Conservation (phyloP, 2,113 vertebrate genomes). For the Hippocampus zosterae region DNA sequence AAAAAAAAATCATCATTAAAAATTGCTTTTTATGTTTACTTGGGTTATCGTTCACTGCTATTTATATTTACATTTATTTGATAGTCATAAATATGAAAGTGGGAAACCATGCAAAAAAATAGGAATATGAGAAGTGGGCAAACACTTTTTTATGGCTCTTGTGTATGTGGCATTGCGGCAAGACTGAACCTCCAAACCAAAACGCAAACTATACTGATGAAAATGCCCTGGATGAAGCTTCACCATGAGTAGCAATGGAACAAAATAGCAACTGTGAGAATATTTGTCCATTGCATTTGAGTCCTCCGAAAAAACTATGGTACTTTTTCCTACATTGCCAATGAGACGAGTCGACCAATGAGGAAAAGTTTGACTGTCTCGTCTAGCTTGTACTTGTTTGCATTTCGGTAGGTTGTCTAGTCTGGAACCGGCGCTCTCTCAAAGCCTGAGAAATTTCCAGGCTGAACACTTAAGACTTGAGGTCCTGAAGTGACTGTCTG, state of each 20-base stretch:
- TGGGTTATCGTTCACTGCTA: no score
- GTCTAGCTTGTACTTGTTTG: conserved; percentile 24
- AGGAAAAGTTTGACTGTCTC: conserved; percentile 28
- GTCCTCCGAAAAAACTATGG: background rate
- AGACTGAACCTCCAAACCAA: no score
- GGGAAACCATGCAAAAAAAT: no score
- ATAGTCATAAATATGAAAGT: no score
- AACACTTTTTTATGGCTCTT: no score
- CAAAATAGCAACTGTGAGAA: background rate
- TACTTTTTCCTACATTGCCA: background rate
- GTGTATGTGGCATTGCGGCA: no score
- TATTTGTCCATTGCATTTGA: background rate
- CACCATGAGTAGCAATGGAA: background rate
- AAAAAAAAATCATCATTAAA: no score
- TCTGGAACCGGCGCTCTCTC: conserved; percentile 11
- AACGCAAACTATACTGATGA: background rate
- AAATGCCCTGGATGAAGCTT: background rate
- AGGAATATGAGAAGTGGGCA: no score
- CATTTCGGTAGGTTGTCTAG: conserved; percentile 14
- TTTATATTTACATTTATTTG: no score
- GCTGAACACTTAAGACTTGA: conserved; percentile 66
- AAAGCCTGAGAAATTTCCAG: conserved; percentile 50
- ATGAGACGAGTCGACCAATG: conserved; percentile 5
- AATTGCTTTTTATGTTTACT: no score
- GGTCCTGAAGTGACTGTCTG: conserved; percentile 68